Conservation (phyloP, 2,113 vertebrate species). For the Pandion haliaetus region DNA sequence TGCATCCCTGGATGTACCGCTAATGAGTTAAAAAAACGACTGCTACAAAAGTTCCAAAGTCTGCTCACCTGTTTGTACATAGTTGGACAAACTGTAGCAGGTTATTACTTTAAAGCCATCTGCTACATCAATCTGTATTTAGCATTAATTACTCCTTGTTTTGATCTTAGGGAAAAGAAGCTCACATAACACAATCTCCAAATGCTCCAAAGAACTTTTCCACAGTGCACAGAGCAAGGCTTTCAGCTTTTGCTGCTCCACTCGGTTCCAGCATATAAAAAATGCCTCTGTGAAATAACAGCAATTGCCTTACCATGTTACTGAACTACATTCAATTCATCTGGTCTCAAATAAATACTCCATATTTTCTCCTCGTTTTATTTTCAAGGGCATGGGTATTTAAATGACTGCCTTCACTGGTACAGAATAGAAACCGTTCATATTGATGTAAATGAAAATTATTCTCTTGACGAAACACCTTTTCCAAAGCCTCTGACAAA, state of each 20-base stretch:
- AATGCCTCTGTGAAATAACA: background rate
- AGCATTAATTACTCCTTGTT: conserved; percentile 44
- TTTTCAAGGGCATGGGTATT: conserved; percentile 69
- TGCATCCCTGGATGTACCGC: background rate
- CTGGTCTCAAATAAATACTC: conserved; percentile 21
- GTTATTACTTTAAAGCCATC: conserved; percentile 42
- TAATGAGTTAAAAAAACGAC: background rate
- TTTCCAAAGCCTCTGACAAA: conserved; percentile 47
- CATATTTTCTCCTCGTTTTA: conserved; percentile 58
- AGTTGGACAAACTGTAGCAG: conserved; percentile 21
- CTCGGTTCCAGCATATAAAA: background rate
- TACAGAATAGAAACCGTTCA: conserved; percentile 34
- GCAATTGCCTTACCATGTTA: conserved; percentile 18
- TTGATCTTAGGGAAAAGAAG: background rate
- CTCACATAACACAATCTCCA: background rate
- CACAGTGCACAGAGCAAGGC: background rate
- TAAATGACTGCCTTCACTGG: conserved; percentile 62
- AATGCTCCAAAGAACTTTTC: background rate
- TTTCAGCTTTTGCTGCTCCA: background rate
- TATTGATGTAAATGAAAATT: conserved; percentile 43
- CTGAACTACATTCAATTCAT: conserved; percentile 29
- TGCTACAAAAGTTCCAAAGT: background rate
- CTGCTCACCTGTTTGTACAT: conserved; percentile 15
- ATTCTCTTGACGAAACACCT: conserved; percentile 41
- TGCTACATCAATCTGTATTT: conserved; percentile 32